These are phyloP conservation scores for Megalops cyprinoides DNA, from an alignment of 2,797 vertebrate species.

Conservation along the genomic window DNA sequence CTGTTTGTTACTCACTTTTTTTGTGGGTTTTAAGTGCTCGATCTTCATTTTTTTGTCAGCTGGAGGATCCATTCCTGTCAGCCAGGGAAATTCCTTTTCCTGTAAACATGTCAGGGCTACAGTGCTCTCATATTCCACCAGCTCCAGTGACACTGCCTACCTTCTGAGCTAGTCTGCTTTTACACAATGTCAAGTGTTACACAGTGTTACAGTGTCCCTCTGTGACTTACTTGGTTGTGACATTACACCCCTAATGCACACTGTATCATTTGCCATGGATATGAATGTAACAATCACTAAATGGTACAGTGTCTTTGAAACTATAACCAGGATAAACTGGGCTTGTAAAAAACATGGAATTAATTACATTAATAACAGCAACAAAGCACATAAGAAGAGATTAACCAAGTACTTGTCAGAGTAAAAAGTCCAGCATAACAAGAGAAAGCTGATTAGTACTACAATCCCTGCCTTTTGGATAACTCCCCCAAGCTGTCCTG, in stretches of 20 bases:
- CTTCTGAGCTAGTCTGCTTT: not conserved
- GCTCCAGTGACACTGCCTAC: not conserved
- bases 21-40: not conserved
- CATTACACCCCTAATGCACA: no score
- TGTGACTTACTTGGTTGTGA: no score
- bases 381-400: not conserved
- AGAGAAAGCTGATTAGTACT: not conserved
- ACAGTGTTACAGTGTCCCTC: no score
- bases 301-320: not conserved
- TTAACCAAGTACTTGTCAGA: not conserved
- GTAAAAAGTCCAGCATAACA: not conserved
- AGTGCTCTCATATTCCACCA: not conserved
- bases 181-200: no score
- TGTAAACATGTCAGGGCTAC: constrained; percentile 1
- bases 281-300: not conserved
- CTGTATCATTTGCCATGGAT: not conserved
- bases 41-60: not conserved
- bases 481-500: not conserved
- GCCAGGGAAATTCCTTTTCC: not conserved
- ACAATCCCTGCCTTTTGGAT: not conserved
- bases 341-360: not conserved
- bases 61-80: not conserved
- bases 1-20: not conserved
- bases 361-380: not conserved
- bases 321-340: not conserved